These are phyloP conservation scores for Phaenicophaeus curvirostris DNA, from an alignment of 2,797 vertebrate genomes.

Conservation along the genomic window DNA sequence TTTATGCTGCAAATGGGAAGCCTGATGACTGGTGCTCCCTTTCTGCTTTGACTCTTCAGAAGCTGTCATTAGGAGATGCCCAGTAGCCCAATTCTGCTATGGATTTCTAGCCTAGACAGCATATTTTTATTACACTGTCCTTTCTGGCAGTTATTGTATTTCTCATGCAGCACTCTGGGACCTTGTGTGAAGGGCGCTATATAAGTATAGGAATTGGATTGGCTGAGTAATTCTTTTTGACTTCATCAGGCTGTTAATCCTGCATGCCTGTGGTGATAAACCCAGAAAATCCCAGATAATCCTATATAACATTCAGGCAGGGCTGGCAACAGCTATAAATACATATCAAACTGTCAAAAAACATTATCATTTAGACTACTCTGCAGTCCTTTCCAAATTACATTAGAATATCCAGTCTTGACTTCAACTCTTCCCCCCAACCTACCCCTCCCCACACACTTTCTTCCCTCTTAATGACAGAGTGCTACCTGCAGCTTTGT, in stretches of 20 bases:
- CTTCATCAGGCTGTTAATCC: conserved; percentile 85
- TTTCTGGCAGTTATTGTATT: not conserved
- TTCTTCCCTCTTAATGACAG: not conserved
- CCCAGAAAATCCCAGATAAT: conserved; percentile 86
- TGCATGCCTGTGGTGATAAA: conserved; percentile 85
- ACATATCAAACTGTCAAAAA: conserved; percentile 85
- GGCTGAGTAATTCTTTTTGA: conserved; percentile 82
- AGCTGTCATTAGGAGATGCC: not conserved
- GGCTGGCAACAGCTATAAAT: conserved; percentile 81
- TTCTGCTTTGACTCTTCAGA: not conserved
- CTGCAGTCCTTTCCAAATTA: conserved; percentile 66
- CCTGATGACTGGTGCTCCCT: not conserved
- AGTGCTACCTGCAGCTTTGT: not conserved
- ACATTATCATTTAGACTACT: conserved; percentile 84
- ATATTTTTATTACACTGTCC: not conserved
- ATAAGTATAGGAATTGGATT: conserved; percentile 38
- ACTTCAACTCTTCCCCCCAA: not conserved
- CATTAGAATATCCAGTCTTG: conserved; percentile 55
- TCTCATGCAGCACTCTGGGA: not conserved
- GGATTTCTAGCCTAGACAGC: not conserved
- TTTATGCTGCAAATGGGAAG: not conserved
- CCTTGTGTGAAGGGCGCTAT: conserved; percentile 30
- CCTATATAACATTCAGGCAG: conserved; percentile 81
- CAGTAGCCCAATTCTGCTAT: not conserved
- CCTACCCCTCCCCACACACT: not conserved